phyloP scores from a whole-genome alignment of 2,113 vertebrate genomes.

The Ceuthmochares aereus region DNA sequence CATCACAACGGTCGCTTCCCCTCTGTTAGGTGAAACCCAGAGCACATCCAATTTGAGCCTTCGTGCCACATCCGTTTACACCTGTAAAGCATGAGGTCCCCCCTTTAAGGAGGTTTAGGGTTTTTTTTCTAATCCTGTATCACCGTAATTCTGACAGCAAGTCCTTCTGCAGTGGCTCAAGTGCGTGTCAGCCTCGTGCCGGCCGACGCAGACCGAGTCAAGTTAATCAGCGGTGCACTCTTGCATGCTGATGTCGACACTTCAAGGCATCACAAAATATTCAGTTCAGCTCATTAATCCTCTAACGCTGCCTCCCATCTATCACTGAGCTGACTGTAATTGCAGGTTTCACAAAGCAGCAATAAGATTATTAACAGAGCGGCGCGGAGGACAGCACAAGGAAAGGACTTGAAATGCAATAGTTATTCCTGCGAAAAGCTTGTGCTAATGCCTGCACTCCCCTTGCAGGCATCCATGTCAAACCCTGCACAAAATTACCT shows the following conservation, averaged over 20 bases:
- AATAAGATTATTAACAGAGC: not conserved
- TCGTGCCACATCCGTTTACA: not conserved
- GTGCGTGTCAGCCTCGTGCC: not conserved
- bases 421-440: not conserved
- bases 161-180: not conserved
- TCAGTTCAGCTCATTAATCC: slow-evolving; percentile 34
- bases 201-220: not conserved
- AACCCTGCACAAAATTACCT: not conserved
- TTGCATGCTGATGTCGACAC: slow-evolving; percentile 1
- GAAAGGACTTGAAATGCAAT: not conserved
- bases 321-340: not conserved
- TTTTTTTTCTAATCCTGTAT: not conserved
- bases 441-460: not conserved
- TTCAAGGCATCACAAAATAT: slow-evolving; percentile 23
- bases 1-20: accelerated
- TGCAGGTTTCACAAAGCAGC: slow-evolving; percentile 7
- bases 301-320: not conserved
- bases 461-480: not conserved
- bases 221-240: not conserved
- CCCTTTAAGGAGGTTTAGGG: not conserved
- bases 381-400: not conserved
- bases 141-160: not conserved
- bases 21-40: not conserved
- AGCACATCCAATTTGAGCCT: not conserved
- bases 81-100: not conserved